Evolutionary conservation across 2,797 vertebrate species (phyloP), one percentile per base, ranked within the genome.

Genomic region (Hyperoplus lanceolatus): DNA sequence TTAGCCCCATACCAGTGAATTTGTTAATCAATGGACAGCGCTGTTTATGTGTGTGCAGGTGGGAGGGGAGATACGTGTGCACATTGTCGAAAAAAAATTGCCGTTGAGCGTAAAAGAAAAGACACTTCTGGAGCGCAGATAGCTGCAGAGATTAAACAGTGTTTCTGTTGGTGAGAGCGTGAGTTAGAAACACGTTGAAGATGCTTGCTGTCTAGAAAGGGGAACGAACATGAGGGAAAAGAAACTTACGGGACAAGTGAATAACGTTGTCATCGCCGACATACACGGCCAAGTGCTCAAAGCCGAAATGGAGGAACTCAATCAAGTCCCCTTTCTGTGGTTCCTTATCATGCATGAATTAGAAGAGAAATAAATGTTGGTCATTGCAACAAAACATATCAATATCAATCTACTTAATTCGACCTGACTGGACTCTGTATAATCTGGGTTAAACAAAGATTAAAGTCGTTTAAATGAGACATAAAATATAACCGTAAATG

Each of bases 251-350:
- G 10, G 94, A 93, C 77, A 96, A 71, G 78, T 96, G 96, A 77
- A 96, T 89, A 21, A 96, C 84, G 0, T 59, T 94, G 50, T 93
- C 95, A 1, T 96, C 78, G 0, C 95, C 96, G 6, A 96, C 81
- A 49, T 96, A 96, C 39, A 96, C 75, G 3, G 90, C 96, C 96
- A 95, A 96, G 84, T 96, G 96, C 58, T 95, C 92, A 59, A 96
- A 96, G n/a, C n/a, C n/a, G 4, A 66, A 38, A 2, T 90, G 83
- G 64, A 86, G 90, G 56, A 96, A 93, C 82, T 96, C 96, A 2
- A 96, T 94, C 75, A 96, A 70, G 82, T 96, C 96, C 1, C 96
- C 96, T 1, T 13, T 72, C 55, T 96, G 59, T 5, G 93, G 94
- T 67, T 95, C 94, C 55, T 77, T 45, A 1, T 95, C 90, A 77